Conservation (phyloP, 2,797 vertebrate species). For the Notolepis coatsorum region DNA sequence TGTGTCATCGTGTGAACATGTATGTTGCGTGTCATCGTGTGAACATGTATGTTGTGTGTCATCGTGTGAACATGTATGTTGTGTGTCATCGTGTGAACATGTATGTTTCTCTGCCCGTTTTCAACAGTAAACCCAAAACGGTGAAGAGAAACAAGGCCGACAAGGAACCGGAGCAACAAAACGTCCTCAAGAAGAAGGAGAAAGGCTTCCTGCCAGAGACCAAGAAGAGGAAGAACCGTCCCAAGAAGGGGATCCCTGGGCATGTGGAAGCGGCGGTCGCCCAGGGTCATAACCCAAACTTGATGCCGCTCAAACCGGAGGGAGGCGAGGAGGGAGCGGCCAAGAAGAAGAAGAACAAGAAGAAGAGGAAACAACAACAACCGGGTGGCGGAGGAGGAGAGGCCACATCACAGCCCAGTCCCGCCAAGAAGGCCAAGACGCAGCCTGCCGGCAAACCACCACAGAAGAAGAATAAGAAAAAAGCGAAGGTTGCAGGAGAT, state of each 20-base stretch:
- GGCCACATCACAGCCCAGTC: conserved; percentile 37
- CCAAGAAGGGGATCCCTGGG: conserved; percentile 65
- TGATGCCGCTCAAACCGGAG: too few relatives aligned
- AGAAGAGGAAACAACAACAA: conserved; percentile 67
- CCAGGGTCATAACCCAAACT: too few relatives aligned
- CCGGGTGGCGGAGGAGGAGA: conserved; percentile 15
- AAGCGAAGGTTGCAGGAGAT: conserved; percentile 57
- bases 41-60: too few relatives aligned
- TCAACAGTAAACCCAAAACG: conserved; percentile 87
- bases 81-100: too few relatives aligned
- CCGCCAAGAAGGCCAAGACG: conserved; percentile 79
- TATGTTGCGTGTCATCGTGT: too few relatives aligned
- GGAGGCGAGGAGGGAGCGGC: conserved; percentile 42
- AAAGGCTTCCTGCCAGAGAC: conserved; percentile 92
- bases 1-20: too few relatives aligned
- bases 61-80: too few relatives aligned
- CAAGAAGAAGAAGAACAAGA: conserved; percentile 69
- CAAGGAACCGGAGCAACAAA: conserved; percentile 27
- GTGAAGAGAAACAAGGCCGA: conserved; percentile 76
- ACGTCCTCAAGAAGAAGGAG: conserved; percentile 79
- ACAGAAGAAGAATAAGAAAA: conserved; percentile 69
- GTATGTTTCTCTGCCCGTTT: conserved; percentile 10
- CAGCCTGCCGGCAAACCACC: conserved; percentile 44
- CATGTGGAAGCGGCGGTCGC: too few relatives aligned
- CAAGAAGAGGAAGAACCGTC: conserved; percentile 91